A percentile compares a stretch with the other conserved stretches of the same genome.
These are phyloP conservation scores for Enteromius argenteus DNA, from an alignment of 2,797 vertebrate species.

Conservation along the genomic window DNA sequence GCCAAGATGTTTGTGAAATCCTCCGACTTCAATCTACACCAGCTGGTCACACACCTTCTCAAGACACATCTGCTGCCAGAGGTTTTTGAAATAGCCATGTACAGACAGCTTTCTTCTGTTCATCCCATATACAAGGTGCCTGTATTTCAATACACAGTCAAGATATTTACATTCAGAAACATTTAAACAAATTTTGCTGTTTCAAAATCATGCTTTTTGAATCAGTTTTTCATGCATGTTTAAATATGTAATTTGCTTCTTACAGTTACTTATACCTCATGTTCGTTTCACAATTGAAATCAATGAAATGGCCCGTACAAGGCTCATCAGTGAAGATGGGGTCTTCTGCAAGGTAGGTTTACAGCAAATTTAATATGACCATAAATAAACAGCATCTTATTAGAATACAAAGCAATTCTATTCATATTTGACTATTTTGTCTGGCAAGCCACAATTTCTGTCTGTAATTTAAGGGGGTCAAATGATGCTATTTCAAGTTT, in stretches of 20 bases:
- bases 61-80: slow-evolving; percentile 91
- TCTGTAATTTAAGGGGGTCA: background rate
- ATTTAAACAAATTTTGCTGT: too few relatives aligned
- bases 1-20: slow-evolving; percentile 98
- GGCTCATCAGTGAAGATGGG: slow-evolving; percentile 93
- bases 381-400: background rate
- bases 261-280: slow-evolving; percentile 90
- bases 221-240: background rate
- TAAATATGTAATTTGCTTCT: background rate
- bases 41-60: slow-evolving; percentile 92
- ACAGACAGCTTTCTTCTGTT: slow-evolving; percentile 90
- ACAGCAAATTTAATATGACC: background rate
- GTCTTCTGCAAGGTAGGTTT: slow-evolving; percentile 90
- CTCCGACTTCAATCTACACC: slow-evolving; percentile 92
- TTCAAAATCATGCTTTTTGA: background rate
- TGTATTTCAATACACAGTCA: background rate
- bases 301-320: slow-evolving; percentile 93
- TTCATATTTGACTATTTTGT: background rate
- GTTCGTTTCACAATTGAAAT: slow-evolving; percentile 94
- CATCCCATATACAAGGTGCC: slow-evolving; percentile 93
- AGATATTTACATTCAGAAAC: background rate
- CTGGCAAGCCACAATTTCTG: background rate
- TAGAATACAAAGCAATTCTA: background rate
- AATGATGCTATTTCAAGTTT: too few relatives aligned
- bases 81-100: slow-evolving; percentile 93